A percentile compares a stretch with the other conserved stretches of the same genome.
phyloP scores from a whole-genome alignment of 2,888 invertebrate genomes.

The Cryptocheilus praepositus region DNA sequence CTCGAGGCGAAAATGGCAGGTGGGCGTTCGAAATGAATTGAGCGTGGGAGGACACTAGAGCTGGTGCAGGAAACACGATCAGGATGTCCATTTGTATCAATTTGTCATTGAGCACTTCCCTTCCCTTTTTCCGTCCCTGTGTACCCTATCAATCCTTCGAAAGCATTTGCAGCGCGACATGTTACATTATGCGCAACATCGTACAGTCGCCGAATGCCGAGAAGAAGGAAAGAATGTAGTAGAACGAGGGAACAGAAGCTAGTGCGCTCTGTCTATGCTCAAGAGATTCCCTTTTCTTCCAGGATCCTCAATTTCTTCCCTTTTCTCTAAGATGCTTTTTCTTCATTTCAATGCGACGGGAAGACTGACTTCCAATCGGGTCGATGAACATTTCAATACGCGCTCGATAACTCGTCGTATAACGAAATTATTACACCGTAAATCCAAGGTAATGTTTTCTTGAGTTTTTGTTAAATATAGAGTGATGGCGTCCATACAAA shows the following conservation, averaged over 20 bases:
- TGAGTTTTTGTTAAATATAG: no score
- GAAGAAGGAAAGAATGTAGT: neutral
- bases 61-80: conserved; percentile 9
- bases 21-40: conserved; percentile 16
- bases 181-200: no score
- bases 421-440: no score
- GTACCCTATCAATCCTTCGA: no score
- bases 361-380: conserved; percentile 20
- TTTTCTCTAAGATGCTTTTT: conserved; percentile 5
- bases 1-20: conserved; percentile 8
- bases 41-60: conserved; percentile 17
- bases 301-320: neutral
- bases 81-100: conserved; percentile 31
- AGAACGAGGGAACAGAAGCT: neutral
- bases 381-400: conserved; percentile 35
- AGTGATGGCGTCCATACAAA: no score
- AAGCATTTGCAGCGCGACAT: no score
- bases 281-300: neutral
- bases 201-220: no score
- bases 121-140: no score
- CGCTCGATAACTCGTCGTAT: no score
- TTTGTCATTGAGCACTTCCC: conserved; percentile 30
- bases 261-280: no score
- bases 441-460: no score
- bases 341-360: conserved; percentile 7